A percentile compares a stretch with the other conserved stretches of the same genome.
phyloP scores from a whole-genome alignment of 2,113 vertebrate genomes.

The Gnathonemus longibarbis region DNA sequence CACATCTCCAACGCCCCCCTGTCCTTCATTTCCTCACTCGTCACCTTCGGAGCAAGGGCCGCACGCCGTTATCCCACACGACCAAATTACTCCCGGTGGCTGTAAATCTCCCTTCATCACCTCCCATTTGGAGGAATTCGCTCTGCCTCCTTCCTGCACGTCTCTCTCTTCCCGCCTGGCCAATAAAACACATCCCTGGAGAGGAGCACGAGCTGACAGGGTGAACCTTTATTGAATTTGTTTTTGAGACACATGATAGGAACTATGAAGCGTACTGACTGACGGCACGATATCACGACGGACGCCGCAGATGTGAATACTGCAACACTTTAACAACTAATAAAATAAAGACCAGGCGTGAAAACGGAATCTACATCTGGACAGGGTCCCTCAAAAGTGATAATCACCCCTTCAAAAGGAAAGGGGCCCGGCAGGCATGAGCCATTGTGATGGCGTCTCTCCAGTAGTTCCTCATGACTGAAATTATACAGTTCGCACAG shows the following conservation, averaged over 20 bases:
- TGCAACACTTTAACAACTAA: not conserved
- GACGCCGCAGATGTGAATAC: not conserved
- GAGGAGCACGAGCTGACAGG: not conserved
- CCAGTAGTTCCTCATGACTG: not conserved
- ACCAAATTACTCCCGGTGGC: constrained; percentile 28
- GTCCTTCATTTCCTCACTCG: not conserved
- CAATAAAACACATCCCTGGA: not conserved
- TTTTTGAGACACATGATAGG: not conserved
- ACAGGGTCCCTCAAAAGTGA: not conserved
- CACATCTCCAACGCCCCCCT: not conserved
- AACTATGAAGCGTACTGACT: not conserved
- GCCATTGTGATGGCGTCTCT: not conserved
- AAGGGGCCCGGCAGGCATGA: not conserved
- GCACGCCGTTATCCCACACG: constrained; percentile 23
- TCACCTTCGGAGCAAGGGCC: not conserved
- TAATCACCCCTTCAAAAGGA: not conserved
- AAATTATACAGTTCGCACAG: not conserved
- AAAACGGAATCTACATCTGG: not conserved
- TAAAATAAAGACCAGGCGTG: not conserved
- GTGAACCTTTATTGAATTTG: not conserved
- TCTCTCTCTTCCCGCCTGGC: constrained; percentile 16
- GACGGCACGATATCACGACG: not conserved
- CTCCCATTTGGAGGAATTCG: constrained; percentile 30
- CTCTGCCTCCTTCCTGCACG: not conserved
- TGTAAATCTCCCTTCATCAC: not conserved